Evolutionary conservation across 2,797 vertebrate species (phyloP).

Genomic region (Gobionotothen gibberifrons): DNA sequence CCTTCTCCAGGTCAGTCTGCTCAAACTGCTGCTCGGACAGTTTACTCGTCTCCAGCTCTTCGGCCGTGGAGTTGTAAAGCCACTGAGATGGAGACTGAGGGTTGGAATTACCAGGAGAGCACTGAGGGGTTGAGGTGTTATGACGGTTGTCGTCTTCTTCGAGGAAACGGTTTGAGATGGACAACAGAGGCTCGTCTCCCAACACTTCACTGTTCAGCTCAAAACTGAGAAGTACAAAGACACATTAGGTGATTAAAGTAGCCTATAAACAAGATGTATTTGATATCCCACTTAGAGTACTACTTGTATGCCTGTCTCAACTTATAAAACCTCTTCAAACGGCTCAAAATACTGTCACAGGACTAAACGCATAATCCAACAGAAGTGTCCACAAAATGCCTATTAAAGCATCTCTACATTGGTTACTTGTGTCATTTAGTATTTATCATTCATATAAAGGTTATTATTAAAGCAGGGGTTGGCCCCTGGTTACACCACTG

Average conservation of each 20-base stretch:
- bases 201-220: conserved; percentile 78
- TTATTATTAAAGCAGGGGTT: too few species aligned
- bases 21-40: conserved; percentile 52
- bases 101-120: conserved; percentile 17
- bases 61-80: conserved; percentile 45
- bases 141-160: conserved; percentile 38
- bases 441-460: background rate
- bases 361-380: too few species aligned
- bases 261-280: too few species aligned
- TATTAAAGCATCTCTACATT: background rate
- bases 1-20: conserved; percentile 68
- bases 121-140: conserved; percentile 17
- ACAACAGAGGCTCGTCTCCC: conserved; percentile 75
- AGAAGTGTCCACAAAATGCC: background rate
- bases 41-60: conserved; percentile 58
- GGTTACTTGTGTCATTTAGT: background rate
- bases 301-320: too few species aligned
- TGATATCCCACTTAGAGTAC: too few species aligned
- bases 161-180: conserved; percentile 59
- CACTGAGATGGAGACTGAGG: conserved; percentile 54
- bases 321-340: too few species aligned
- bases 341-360: background rate
- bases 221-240: conserved; percentile 55
- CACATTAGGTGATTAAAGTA: background rate
- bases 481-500: too few species aligned